Evolutionary conservation across 2,797 vertebrate genomes (phyloP).

Genomic region (Siniperca undulata): DNA sequence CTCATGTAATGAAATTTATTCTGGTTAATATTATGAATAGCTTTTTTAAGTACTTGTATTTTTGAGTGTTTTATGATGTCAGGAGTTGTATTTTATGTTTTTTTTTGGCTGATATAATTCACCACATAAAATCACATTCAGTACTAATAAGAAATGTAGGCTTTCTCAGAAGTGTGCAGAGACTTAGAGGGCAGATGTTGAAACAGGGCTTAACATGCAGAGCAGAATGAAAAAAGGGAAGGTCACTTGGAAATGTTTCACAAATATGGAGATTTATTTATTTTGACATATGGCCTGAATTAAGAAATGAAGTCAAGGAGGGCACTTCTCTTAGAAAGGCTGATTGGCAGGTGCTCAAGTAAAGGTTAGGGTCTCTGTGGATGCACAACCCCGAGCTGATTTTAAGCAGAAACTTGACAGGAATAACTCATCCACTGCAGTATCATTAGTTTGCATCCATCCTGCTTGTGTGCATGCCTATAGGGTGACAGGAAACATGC

Average conservation of each 20-base stretch:
- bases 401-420: constrained; percentile 1
- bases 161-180: neutral
- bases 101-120: constrained; percentile 8
- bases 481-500: neutral
- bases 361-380: constrained; percentile 30
- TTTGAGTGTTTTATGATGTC: constrained; percentile 2
- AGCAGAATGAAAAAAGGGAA: constrained; percentile 4
- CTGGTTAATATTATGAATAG: neutral
- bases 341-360: constrained; percentile 45
- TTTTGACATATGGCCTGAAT: constrained; percentile 51
- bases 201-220: neutral
- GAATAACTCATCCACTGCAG: neutral
- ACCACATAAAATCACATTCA: constrained; percentile 23
- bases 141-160: neutral
- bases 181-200: constrained; percentile 6
- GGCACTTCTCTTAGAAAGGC: constrained; percentile 28
- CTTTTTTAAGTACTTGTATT: neutral
- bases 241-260: constrained; percentile 18
- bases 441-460: neutral
- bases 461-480: neutral
- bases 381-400: neutral
- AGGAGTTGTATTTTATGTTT: constrained; percentile 6
- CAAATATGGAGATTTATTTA: constrained; percentile 33
- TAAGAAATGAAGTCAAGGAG: constrained; percentile 38
- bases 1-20: constrained; percentile 7